phyloP scores from a whole-genome alignment of 2,888 invertebrate species.

The Callosobruchus maculatus region DNA sequence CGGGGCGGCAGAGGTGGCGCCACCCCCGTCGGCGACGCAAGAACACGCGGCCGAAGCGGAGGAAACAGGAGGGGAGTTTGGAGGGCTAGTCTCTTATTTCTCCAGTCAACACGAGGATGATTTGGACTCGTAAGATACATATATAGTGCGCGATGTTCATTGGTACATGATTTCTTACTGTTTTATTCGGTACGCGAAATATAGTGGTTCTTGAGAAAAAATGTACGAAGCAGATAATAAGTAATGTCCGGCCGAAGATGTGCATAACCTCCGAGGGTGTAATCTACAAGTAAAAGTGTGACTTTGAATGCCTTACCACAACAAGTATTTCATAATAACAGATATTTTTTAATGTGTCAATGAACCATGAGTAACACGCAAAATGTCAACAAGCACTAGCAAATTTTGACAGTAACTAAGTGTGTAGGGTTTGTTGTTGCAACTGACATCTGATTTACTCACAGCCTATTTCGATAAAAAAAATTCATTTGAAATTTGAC shows the following conservation, averaged over 20 bases:
- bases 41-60: conserved; percentile 41
- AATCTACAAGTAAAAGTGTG: too few species aligned
- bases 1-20: conserved; percentile 25
- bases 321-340: too few species aligned
- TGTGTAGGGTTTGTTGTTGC: too few species aligned
- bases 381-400: too few species aligned
- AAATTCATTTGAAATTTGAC: too few species aligned
- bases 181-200: background rate
- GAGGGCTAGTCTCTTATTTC: conserved; percentile 88
- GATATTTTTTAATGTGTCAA: too few species aligned
- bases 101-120: conserved; percentile 87
- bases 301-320: too few species aligned
- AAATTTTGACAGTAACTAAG: too few species aligned
- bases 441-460: too few species aligned
- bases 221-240: background rate
- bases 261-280: too few species aligned
- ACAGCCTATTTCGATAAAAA: too few species aligned
- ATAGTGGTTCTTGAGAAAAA: background rate
- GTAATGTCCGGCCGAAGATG: background rate
- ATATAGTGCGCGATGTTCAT: background rate
- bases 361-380: too few species aligned
- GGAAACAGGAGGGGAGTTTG: conserved; percentile 71
- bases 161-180: background rate
- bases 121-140: conserved; percentile 53
- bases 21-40: background rate